phyloP scores from a whole-genome alignment of 2,113 vertebrate species.

The Halichoerus grypus region DNA sequence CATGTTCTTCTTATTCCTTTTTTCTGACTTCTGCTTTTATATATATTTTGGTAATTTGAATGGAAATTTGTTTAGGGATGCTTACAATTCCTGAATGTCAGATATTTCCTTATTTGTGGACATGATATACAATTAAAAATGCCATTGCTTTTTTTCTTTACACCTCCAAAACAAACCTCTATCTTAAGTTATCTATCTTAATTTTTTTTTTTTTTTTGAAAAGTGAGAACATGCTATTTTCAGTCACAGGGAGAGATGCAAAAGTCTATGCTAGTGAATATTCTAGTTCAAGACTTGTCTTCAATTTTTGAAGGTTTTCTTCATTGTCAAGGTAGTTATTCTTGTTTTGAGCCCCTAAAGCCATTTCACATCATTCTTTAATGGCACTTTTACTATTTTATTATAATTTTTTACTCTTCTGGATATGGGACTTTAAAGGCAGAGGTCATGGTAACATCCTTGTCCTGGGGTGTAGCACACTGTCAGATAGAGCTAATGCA shows the following conservation, averaged over 20 bases:
- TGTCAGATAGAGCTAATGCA: not conserved
- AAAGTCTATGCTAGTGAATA: not conserved
- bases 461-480: not conserved
- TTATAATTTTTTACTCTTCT: not conserved
- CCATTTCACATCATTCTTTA: not conserved
- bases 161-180: not conserved
- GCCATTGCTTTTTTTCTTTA: not conserved
- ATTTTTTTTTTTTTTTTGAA: slow-evolving; percentile 15
- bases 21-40: not conserved
- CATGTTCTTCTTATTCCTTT: slow-evolving; percentile 30
- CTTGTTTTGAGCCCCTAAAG: not conserved
- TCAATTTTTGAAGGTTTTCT: slow-evolving; percentile 36
- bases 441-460: not conserved
- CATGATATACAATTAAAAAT: not conserved
- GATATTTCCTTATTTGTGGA: slow-evolving; percentile 37
- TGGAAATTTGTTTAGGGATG: slow-evolving; percentile 40
- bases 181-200: not conserved
- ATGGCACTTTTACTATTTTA: not conserved
- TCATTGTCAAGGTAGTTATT: not conserved
- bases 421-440: not conserved
- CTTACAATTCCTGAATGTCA: not conserved
- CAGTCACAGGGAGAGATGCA: not conserved
- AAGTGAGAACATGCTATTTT: slow-evolving; percentile 41
- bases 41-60: slow-evolving; percentile 36
- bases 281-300: slow-evolving; percentile 22